These are phyloP conservation scores for Aleadryas rufinucha DNA, from an alignment of 2,113 vertebrate species.

Conservation along the genomic window DNA sequence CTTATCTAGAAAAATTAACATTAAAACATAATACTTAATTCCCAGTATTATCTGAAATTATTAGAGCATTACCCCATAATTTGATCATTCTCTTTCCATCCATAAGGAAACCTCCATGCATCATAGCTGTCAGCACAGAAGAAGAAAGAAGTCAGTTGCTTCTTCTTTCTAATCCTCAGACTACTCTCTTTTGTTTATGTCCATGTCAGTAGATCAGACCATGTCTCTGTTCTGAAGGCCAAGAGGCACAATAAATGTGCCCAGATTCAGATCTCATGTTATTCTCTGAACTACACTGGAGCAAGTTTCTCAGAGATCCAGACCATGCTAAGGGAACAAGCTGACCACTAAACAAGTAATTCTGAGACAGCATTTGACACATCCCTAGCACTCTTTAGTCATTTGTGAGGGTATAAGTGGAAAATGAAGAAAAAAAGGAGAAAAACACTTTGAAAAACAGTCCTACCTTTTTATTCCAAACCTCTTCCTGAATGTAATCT, in stretches of 20 bases:
- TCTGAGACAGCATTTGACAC: background rate
- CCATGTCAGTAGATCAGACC: background rate
- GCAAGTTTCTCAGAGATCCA: background rate
- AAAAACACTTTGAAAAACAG: background rate
- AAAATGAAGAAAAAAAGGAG: background rate
- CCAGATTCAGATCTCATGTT: background rate
- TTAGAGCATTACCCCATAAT: background rate
- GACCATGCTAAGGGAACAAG: background rate
- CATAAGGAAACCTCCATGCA: background rate
- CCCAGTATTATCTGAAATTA: background rate
- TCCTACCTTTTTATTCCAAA: background rate
- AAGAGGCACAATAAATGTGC: background rate
- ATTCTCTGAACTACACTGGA: background rate
- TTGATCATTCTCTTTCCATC: background rate
- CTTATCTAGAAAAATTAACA: background rate
- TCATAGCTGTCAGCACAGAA: background rate
- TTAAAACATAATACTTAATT: background rate
- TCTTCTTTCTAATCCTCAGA: background rate
- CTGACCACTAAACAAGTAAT: background rate
- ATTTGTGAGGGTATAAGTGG: background rate
- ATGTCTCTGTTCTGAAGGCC: background rate
- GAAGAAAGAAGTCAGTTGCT: background rate
- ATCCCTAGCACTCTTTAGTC: background rate
- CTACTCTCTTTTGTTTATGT: background rate
- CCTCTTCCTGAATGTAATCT: background rate